Evolutionary conservation across 1,140 invertebrate species (phyloP).

Genomic region (Chlorops oryzae): DNA sequence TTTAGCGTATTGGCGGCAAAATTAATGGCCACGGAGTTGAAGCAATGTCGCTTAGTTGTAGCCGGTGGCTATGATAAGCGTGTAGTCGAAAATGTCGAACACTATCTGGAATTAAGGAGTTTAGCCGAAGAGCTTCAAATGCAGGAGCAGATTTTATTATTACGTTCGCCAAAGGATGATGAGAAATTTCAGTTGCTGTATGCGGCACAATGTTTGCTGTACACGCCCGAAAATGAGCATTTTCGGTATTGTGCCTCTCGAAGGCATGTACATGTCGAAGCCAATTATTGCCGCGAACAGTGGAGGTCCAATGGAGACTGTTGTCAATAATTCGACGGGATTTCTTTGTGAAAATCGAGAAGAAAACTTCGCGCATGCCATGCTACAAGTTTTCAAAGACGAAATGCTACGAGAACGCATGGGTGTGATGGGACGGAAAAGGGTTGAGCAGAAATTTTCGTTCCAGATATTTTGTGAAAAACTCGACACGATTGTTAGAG

Average conservation of each 20-base stretch:
- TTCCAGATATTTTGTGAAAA: constrained; percentile 68
- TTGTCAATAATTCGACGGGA: constrained; percentile 82
- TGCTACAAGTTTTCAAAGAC: constrained; percentile 62
- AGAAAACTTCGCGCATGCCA: constrained; percentile 70
- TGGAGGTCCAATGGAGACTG: constrained; percentile 92
- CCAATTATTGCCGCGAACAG: constrained; percentile 93
- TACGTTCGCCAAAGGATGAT: constrained; percentile 80
- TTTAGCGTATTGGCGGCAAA: constrained; percentile 61
- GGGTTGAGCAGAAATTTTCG: constrained; percentile 73
- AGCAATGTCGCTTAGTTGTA: constrained; percentile 76
- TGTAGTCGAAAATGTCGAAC: constrained; percentile 82
- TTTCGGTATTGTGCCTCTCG: constrained; percentile 99
- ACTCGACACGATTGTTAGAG: constrained; percentile 57
- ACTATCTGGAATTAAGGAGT: constrained; percentile 75
- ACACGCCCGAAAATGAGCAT: constrained; percentile 96
- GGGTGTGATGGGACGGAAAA: constrained; percentile 62
- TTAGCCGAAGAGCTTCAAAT: constrained; percentile 55
- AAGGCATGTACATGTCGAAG: constrained; percentile 91
- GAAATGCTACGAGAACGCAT: constrained; percentile 57
- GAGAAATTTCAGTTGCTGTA: constrained; percentile 76
- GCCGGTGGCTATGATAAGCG: constrained; percentile 94
- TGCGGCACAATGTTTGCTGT: constrained; percentile 72
- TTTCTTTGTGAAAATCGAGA: constrained; percentile 70
- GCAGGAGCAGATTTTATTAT: constrained; percentile 70
- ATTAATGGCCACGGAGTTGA: constrained; percentile 54